Base-by-base conservation (phyloP, 2,888 invertebrate genomes). In the Phoenoteleia sp. region DNA sequence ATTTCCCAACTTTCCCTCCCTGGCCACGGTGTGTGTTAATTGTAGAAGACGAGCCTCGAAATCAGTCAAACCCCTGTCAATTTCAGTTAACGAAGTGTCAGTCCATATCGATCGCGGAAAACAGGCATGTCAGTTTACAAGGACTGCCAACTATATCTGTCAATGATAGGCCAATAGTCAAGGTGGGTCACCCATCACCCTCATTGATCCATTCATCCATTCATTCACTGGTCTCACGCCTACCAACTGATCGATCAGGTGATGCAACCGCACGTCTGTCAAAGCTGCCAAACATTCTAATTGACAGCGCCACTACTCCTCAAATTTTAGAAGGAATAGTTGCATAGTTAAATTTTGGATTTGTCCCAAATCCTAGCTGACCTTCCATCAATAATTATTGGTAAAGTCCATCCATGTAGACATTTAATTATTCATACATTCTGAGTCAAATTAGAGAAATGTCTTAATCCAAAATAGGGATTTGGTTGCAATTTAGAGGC, bases 181-280 rank as follows among this genome's bases (percentile, higher is more conserved):
- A 79, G 77, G 69, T 77, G 77, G 77, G 77, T 77, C 45, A 66
- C 42, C 42, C 27, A 60, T 74, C 74, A 64, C 4, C 17, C 42
- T 56, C 47, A 60, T 67, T 54, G 56, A 77, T 56, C 58, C 66
- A 67, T 47, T 52, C 62, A 62, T 25, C 54, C 27, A 25, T 64
- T 15, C 54, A 52, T 54, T 25, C 6, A 25, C 25, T 6, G 7
- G 25, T 23, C 45, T 21, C 71, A 58, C 56, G 56, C 29, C 36
- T 67, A 17, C 36, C 56, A 56, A 45, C 54, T 36, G 29, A 71
- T 71, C 45, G 56, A 27, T 39, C n/a, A 39, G 2, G 5, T 2
- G 39, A 39, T 39, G n/a, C 39, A n/a, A 39, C 39, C 39, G 13
- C n/a, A n/a, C n/a, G n/a, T 47, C 3, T 47, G 19, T 9, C 47